Conservation (phyloP, 2,797 vertebrate species). For the Microctenopoma lineatum region DNA sequence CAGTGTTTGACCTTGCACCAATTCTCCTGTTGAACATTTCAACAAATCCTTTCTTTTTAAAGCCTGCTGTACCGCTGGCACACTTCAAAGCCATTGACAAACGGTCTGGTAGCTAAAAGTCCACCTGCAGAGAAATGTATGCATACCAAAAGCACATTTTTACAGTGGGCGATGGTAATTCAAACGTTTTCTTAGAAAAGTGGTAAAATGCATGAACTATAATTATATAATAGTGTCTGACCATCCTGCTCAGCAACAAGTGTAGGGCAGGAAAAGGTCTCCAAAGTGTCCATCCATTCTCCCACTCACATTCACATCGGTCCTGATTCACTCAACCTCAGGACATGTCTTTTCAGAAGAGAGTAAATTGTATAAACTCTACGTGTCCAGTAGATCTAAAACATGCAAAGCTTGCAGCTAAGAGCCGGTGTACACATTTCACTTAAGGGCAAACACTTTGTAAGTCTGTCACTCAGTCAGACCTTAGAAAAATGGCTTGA, state of each 20-base stretch:
- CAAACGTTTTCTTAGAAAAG: not conserved
- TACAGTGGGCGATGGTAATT: not conserved
- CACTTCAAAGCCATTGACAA: constrained; percentile 51
- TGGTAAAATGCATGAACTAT: constrained; percentile 7
- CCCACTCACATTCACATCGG: constrained; percentile 18
- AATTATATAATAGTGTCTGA: constrained; percentile 7
- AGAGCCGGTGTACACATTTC: constrained; percentile 16
- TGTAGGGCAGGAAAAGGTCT: constrained; percentile 28
- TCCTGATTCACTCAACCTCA: constrained; percentile 24
- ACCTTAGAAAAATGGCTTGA: constrained; percentile 22
- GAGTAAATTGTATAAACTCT: constrained; percentile 11
- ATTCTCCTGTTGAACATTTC: constrained; percentile 41
- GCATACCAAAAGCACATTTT: constrained; percentile 9
- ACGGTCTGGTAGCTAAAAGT: constrained; percentile 26
- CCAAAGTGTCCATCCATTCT: constrained; percentile 3
- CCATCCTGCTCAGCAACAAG: not conserved
- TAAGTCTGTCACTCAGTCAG: constrained; percentile 33
- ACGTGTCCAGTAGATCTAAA: constrained; percentile 31
- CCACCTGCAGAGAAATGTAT: constrained; percentile 14
- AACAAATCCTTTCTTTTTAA: constrained; percentile 31
- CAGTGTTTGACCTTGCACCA: constrained; percentile 53
- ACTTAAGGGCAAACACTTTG: constrained; percentile 35
- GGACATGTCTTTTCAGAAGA: constrained; percentile 19
- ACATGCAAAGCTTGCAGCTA: constrained; percentile 24
- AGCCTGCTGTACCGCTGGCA: constrained; percentile 14